Evolutionary conservation across 2,888 invertebrate genomes (phyloP).

Genomic region (Mamestra brassicae): DNA sequence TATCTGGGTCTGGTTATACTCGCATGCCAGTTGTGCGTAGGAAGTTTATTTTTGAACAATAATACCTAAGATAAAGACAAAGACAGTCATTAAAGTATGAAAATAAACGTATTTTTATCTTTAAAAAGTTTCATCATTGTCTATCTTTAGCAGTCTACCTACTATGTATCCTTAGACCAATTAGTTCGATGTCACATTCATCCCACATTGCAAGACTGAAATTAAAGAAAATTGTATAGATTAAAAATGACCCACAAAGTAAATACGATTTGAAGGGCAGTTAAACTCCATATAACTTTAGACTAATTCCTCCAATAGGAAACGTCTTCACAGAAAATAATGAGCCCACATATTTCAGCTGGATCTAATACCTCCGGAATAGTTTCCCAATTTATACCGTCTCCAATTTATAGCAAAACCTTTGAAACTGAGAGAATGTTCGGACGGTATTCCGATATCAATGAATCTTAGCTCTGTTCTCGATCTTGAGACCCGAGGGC

Average conservation of each 20-base stretch:
- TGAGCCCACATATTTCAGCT: conserved; percentile 49
- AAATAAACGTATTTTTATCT: too few species aligned
- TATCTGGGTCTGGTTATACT: too few species aligned
- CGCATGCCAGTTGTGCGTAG: background rate
- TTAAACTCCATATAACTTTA: conserved; percentile 16
- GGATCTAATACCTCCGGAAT: conserved; percentile 56
- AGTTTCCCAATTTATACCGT: conserved; percentile 62
- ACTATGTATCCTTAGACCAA: too few species aligned
- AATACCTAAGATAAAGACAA: too few species aligned
- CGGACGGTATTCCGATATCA: conserved; percentile 73
- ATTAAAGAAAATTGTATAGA: background rate
- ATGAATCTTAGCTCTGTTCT: conserved; percentile 72
- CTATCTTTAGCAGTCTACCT: too few species aligned
- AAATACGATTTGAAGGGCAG: background rate
- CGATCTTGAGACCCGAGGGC: conserved; percentile 71
- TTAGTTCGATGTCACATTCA: too few species aligned
- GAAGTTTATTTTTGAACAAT: too few species aligned
- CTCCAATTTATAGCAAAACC: conserved; percentile 66
- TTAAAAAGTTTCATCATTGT: too few species aligned
- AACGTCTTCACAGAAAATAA: conserved; percentile 37
- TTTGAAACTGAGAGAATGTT: conserved; percentile 68
- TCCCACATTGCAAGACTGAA: background rate
- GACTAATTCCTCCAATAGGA: conserved; percentile 25
- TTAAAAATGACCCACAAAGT: background rate
- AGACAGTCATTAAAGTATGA: too few species aligned